Conservation (phyloP, 2,113 vertebrate species). For the Spilogale gracilis region DNA sequence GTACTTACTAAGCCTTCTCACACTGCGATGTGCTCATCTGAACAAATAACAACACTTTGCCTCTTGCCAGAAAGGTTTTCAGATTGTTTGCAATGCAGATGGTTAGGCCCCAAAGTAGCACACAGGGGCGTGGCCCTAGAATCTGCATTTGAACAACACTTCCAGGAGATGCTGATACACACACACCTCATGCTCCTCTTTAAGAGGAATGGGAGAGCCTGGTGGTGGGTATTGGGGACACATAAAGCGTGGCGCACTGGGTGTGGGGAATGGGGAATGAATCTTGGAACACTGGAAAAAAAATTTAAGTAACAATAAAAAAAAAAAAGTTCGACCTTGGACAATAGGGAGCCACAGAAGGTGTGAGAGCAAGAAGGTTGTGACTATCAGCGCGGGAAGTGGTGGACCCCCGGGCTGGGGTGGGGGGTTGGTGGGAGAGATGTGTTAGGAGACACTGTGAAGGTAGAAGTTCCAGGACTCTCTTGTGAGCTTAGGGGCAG, state of each 20-base stretch:
- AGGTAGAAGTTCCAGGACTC: not conserved
- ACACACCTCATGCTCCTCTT: not conserved
- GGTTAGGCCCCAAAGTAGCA: not conserved
- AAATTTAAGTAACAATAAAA: too few relatives aligned
- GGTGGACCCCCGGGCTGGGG: too few relatives aligned
- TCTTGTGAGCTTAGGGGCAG: not conserved
- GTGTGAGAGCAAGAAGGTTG: not conserved
- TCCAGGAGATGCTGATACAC: too few relatives aligned
- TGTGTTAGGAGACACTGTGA: not conserved
- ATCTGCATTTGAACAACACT: not conserved
- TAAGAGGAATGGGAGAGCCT: not conserved
- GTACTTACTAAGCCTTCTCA: not conserved
- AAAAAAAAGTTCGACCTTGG: not conserved
- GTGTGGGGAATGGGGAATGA: too few relatives aligned
- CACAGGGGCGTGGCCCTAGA: not conserved
- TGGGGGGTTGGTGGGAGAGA: not conserved
- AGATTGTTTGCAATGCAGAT: not conserved
- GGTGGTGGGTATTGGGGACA: too few relatives aligned
- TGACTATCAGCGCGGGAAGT: fast-evolving
- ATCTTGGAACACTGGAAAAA: too few relatives aligned
- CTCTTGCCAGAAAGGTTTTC: not conserved
- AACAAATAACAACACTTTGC: not conserved
- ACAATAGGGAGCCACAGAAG: not conserved
- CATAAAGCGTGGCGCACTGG: too few relatives aligned
- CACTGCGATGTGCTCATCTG: not conserved